Base-by-base conservation (phyloP, 2,888 invertebrate genomes). In the Lacanobia oleracea region DNA sequence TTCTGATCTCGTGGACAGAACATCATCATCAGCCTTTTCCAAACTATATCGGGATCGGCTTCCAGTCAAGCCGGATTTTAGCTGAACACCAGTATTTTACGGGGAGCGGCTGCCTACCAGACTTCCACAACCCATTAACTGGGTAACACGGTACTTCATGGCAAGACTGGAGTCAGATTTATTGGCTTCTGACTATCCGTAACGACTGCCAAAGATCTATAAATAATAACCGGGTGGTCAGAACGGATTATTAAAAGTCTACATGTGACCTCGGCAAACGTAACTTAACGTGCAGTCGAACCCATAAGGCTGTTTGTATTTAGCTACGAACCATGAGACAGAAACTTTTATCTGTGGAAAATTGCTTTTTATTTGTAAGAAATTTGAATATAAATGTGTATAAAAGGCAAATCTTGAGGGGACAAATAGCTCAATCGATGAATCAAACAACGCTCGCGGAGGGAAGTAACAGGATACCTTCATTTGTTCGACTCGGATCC, bases 391-490 rank as follows among this genome's bases (percentile, higher is more conserved):
- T 33, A 48, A 43, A 50, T 51, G 6, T 60, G 59, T 60, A 73
- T 64, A 23, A 16, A 60, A 72, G 23, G 16, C 18, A 43, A 23
- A 57, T 75, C 48, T 68, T 43, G 54, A 51, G 69, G 27, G 2
- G 45, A 70, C 61, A 62, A 71, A 67, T 70, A 63, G n/a, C 57
- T 70, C 61, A 67, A 68, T 80, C 65, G 50, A 72, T 75, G 71
- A 45, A 70, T 68, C 59, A 71, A 68, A 66, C 45, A 63, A 48
- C 33, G 50, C 23, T 59, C 48, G 54, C 66, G 43, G 37, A 61
- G 64, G 67, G 53, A 60, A 71, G 70, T 75, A 63, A 82, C 66
- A 63, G 45, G 67, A 75, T 62, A 67, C 23, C 40, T 43, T 12
- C 23, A 53, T 68, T 64, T 68, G 27, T 56, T 67, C 63, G 33